phyloP scores from a whole-genome alignment of 2,113 vertebrate species.

The Abramis brama region DNA sequence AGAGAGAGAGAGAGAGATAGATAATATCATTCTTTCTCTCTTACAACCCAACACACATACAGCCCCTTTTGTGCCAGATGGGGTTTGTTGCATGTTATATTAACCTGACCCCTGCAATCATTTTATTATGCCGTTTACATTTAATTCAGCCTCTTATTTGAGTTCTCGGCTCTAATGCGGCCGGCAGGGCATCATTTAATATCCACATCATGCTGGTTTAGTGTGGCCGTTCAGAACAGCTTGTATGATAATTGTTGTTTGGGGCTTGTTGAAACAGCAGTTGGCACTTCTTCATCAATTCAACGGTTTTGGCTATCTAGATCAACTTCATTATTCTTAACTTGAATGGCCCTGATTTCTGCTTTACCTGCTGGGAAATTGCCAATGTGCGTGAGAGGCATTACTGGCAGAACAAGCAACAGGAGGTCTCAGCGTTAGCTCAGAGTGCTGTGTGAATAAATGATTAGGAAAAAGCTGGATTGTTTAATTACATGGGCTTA shows the following conservation, averaged over 20 bases:
- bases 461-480: slow-evolving; percentile 24
- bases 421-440: neutral
- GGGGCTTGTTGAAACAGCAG: slow-evolving; percentile 36
- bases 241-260: slow-evolving; percentile 51
- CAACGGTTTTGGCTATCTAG: slow-evolving; percentile 10
- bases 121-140: slow-evolving; percentile 54
- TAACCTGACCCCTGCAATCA: slow-evolving; percentile 52
- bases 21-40: slow-evolving; percentile 12
- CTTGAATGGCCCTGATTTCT: slow-evolving; percentile 39
- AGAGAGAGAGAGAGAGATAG: no score
- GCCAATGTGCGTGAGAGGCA: slow-evolving; percentile 9
- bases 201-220: slow-evolving; percentile 49
- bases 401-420: slow-evolving; percentile 15
- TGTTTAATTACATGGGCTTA: slow-evolving; percentile 38
- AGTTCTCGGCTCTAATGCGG: slow-evolving; percentile 46
- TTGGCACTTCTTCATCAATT: slow-evolving; percentile 42
- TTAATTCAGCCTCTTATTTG: slow-evolving; percentile 54
- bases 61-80: slow-evolving; percentile 22
- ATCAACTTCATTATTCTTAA: slow-evolving; percentile 43
- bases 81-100: slow-evolving; percentile 47
- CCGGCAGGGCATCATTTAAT: slow-evolving; percentile 55
- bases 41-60: neutral
- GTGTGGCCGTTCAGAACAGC: slow-evolving; percentile 21
- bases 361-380: slow-evolving; percentile 23
- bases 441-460: neutral